Conservation (phyloP, 2,888 invertebrate species). For the Acrobeloides nanus region DNA sequence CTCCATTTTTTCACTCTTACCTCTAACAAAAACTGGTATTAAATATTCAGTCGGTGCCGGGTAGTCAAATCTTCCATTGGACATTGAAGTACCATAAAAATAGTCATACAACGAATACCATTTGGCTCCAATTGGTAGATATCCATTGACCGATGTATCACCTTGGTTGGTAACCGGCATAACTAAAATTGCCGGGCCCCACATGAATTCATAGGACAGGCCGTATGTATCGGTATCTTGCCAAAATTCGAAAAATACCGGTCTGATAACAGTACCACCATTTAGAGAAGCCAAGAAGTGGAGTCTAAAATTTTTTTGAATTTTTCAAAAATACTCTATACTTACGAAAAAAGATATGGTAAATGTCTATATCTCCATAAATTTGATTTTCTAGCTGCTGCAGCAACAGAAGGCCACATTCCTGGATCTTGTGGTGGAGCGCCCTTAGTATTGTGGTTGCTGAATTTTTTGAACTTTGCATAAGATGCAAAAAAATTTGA, state of each 20-base stretch:
- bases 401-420: conserved; percentile 35
- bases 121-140: conserved; percentile 46
- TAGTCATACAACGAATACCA: conserved; percentile 48
- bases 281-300: conserved; percentile 33
- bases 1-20: no score
- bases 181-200: conserved; percentile 34
- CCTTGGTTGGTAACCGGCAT: conserved; percentile 15
- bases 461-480: neutral
- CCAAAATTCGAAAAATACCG: conserved; percentile 45
- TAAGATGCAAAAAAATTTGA: neutral
- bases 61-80: conserved; percentile 13
- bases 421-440: conserved; percentile 33
- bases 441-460: conserved; percentile 28
- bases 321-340: no score
- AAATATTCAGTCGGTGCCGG: conserved; percentile 16
- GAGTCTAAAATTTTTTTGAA: no score
- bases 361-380: conserved; percentile 33
- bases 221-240: conserved; percentile 26
- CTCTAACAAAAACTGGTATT: conserved; percentile 25
- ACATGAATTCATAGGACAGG: conserved; percentile 38
- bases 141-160: conserved; percentile 31
- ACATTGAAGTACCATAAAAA: conserved; percentile 17
- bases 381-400: conserved; percentile 30
- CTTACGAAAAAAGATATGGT: conserved; percentile 37
- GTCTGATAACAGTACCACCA: conserved; percentile 41